phyloP scores from a whole-genome alignment of 2,113 vertebrate genomes.

The Columba janthina region DNA sequence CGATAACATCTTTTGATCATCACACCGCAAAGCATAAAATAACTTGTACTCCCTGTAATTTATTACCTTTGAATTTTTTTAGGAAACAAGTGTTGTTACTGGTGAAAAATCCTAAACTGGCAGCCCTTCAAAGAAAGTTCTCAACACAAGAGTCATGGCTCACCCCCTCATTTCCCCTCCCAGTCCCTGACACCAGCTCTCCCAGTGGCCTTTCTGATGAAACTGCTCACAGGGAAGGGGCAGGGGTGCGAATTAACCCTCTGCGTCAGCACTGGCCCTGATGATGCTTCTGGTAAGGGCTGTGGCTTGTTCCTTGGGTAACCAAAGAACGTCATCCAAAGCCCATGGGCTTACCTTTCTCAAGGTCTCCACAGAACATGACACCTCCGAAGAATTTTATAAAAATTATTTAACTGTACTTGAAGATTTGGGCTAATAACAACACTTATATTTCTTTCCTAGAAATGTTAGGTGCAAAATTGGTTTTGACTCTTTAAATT shows the following conservation, averaged over 20 bases:
- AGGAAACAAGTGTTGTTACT: conserved; percentile 20
- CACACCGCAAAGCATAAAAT: conserved; percentile 22
- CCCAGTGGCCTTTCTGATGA: not conserved
- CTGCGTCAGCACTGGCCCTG: not conserved
- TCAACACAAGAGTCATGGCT: not conserved
- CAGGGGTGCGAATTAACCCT: not conserved
- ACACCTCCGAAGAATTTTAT: not conserved
- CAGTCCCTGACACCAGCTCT: not conserved
- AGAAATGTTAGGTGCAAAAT: not conserved
- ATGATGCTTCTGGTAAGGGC: not conserved
- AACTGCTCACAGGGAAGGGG: not conserved
- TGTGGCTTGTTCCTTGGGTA: not conserved
- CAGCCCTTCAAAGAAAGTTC: conserved; percentile 31
- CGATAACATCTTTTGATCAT: conserved; percentile 58
- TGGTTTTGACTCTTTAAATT: not conserved
- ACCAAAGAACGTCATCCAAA: not conserved
- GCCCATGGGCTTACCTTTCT: not conserved
- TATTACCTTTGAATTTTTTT: conserved; percentile 30
- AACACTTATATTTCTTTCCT: not conserved
- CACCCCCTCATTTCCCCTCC: not conserved
- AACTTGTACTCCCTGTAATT: conserved; percentile 24
- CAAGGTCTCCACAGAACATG: not conserved
- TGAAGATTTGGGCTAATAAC: not conserved
- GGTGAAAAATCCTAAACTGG: conserved; percentile 9
- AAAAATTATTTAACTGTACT: not conserved